These are phyloP conservation scores for Plutomurus gul DNA, from an alignment of 1,140 invertebrate species.

Conservation along the genomic window DNA sequence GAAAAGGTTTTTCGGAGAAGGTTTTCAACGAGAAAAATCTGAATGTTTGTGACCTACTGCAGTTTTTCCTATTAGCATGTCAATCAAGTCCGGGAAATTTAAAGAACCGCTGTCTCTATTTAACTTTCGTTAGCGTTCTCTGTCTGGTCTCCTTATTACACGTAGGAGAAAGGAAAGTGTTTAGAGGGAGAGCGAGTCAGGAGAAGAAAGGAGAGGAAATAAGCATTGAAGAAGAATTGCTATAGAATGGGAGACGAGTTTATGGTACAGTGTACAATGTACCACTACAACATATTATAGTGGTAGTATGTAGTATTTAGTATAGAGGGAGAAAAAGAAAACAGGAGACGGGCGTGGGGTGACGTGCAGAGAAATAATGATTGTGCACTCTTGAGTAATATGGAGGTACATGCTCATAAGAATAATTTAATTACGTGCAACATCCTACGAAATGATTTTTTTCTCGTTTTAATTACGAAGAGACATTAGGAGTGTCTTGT, in stretches of 20 bases:
- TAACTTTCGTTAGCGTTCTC: constrained; percentile 4
- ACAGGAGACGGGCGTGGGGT: constrained; percentile 31
- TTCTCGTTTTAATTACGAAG: constrained; percentile 49
- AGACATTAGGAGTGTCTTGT: constrained; percentile 39
- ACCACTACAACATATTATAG: too few species aligned
- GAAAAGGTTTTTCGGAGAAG: not conserved
- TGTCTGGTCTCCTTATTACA: not conserved
- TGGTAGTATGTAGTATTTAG: not conserved
- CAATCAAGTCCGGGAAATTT: constrained; percentile 41
- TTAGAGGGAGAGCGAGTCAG: not conserved
- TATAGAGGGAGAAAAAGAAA: not conserved
- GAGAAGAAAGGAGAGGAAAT: not conserved
- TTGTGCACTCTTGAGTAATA: constrained; percentile 35
- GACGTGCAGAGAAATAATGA: constrained; percentile 39
- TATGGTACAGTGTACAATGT: too few species aligned
- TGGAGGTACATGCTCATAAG: constrained; percentile 46
- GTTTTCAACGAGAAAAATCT: constrained; percentile 2
- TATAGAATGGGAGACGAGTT: too few species aligned
- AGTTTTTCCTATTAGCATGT: constrained; percentile 47
- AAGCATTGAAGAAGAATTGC: not conserved
- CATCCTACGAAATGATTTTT: constrained; percentile 48
- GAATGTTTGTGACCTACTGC: constrained; percentile 40
- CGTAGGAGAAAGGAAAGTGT: not conserved
- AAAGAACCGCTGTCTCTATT: constrained; percentile 12
- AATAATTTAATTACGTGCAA: constrained; percentile 54